Evolutionary conservation across 2,888 invertebrate species (phyloP).

Genomic region (Podotricha telesiphe): DNA sequence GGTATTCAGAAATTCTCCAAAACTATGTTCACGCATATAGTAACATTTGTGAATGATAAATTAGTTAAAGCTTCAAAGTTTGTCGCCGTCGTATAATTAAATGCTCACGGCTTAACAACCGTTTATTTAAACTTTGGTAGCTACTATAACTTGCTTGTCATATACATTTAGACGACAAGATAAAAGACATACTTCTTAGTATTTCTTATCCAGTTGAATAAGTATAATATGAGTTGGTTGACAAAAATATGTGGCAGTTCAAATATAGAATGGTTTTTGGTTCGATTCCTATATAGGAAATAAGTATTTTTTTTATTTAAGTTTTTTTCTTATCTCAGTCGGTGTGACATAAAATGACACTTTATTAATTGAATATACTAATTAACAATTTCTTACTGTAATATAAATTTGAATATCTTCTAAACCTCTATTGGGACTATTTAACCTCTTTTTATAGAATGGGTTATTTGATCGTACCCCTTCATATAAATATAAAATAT

Average conservation of each 20-base stretch:
- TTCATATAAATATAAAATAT: slow-evolving; percentile 3
- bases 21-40: slow-evolving; percentile 29
- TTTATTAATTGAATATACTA: no score
- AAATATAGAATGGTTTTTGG: no score
- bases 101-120: slow-evolving; percentile 43
- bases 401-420: background rate
- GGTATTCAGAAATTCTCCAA: slow-evolving; percentile 12
- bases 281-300: no score
- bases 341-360: no score
- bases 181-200: slow-evolving; percentile 17
- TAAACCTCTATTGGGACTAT: background rate
- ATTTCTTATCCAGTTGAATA: slow-evolving; percentile 5
- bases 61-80: slow-evolving; percentile 39
- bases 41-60: slow-evolving; percentile 33
- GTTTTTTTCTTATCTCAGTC: no score
- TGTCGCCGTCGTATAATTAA: slow-evolving; percentile 43
- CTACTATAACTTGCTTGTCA: slow-evolving; percentile 40
- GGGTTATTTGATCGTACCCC: background rate
- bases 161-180: slow-evolving; percentile 35
- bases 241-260: background rate
- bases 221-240: background rate
- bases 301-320: no score
- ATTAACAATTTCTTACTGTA: background rate
- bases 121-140: slow-evolving; percentile 43
- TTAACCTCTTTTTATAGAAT: background rate